Evolutionary conservation across 2,888 invertebrate species (phyloP), one percentile per base, ranked within the genome.

Genomic region (Melikaiella ostensackeni): DNA sequence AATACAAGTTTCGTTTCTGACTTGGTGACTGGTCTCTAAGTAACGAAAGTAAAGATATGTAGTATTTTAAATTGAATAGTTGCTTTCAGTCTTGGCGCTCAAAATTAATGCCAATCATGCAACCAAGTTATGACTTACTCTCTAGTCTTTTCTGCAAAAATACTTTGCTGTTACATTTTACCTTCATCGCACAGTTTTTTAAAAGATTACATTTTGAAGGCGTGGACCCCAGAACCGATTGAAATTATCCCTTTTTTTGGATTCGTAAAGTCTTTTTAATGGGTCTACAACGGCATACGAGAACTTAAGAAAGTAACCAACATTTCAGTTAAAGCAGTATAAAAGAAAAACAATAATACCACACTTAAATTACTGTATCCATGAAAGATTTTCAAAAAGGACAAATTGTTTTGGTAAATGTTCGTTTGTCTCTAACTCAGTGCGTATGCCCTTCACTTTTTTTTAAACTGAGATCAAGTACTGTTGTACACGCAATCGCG

Each of bases 401-500:
- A 30, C 27, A 50, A 30, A 21, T 50, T 11, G 9, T 11, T 33
- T 50, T 2, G 8, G 0, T 24, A 19, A 19, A 21, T 38, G 19
- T 42, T 42, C 7, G 24, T 42, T 21, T 64, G 5, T 9, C 4
- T 19, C 19, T 19, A n/a, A 7, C 24, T 19, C 1, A 9, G 11
- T 62, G 42, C 19, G 16, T 46, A 0, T 24, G 13, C 1, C 24
- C 27, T 66, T 66, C 16, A 42, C 7, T 66, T 7, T 8, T 66
- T 46, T 24, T 19, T 7, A 1, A 66, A 42, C 42, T 21, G 16
- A 66, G 46, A 66, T 24, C 66, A 46, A 16, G 46, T 66, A 7
- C 38, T 38, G 8, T 8, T 42, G 27, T 27, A 42, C 19, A 24
- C 46, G 27, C 42, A 66, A 66, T 77, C 57, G 79, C 74, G 73